Percentiles rank a stretch among this genome's conserved stretches.
These are phyloP conservation scores for Drosophila ustulata DNA, from an alignment of 2,888 invertebrate species.

Conservation along the genomic window DNA sequence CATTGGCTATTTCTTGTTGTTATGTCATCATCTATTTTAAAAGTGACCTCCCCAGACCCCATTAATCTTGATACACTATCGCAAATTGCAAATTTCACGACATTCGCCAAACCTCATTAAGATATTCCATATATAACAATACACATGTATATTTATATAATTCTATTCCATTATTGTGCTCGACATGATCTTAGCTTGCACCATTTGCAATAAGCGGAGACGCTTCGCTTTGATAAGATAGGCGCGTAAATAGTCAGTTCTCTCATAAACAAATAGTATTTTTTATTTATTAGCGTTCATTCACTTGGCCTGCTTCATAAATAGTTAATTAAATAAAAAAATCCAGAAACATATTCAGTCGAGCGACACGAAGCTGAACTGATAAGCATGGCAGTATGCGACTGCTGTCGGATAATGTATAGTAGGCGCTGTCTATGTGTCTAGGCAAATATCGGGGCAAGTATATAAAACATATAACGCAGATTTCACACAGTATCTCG, in stretches of 20 bases:
- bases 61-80: constrained; percentile 26
- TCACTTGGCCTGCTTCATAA: constrained; percentile 39
- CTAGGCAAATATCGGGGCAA: constrained; percentile 15
- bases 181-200: constrained; percentile 1
- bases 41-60: constrained; percentile 30
- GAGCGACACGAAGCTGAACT: constrained; percentile 19
- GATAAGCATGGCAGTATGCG: constrained; percentile 24
- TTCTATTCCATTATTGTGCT: constrained; percentile 11
- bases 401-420: constrained; percentile 7
- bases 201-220: constrained; percentile 16
- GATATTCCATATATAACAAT: constrained; percentile 17
- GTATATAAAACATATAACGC: constrained; percentile 20
- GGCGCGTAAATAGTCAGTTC: constrained; percentile 4
- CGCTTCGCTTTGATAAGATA: constrained; percentile 45
- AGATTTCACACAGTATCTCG: constrained; percentile 32
- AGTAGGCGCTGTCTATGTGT: constrained; percentile 11
- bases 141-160: background rate
- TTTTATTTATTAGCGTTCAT: constrained; percentile 62
- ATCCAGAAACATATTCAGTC: constrained; percentile 22
- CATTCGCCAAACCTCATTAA: constrained; percentile 18
- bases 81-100: constrained; percentile 24
- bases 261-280: constrained; percentile 37
- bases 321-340: constrained; percentile 50
- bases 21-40: constrained; percentile 27
- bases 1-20: constrained; percentile 12